These are phyloP conservation scores for Dioctria rufipes DNA, from an alignment of 2,888 invertebrate species.

Conservation along the genomic window DNA sequence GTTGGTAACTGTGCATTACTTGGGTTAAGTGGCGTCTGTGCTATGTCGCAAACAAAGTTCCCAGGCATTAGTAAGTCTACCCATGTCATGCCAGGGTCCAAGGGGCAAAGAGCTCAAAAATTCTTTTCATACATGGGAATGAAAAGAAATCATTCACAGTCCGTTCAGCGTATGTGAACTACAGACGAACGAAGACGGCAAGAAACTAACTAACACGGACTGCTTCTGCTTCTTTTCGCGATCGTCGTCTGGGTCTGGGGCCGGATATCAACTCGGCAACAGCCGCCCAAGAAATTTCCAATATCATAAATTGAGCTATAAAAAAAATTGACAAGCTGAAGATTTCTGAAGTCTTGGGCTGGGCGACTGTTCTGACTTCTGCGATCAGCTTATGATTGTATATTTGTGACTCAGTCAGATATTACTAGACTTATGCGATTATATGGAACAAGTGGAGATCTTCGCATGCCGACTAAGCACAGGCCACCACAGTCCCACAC, in stretches of 20 bases:
- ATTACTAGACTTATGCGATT: neutral
- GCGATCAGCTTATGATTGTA: neutral
- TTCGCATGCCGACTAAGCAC: neutral
- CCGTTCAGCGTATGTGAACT: neutral
- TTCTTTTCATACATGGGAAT: neutral
- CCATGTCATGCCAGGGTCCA: neutral
- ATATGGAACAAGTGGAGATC: neutral
- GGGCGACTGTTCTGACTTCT: neutral
- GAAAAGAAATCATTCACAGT: neutral
- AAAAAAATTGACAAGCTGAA: neutral
- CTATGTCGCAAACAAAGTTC: neutral
- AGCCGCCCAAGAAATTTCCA: neutral
- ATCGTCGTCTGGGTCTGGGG: neutral
- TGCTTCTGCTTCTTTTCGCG: neutral
- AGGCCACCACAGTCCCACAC: neutral
- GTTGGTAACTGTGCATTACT: conserved; percentile 6
- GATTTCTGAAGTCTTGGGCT: neutral
- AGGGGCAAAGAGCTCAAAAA: neutral
- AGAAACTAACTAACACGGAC: neutral
- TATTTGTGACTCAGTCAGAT: neutral
- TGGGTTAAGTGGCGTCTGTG: neutral
- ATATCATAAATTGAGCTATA: neutral
- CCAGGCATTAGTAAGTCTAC: neutral
- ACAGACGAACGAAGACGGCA: neutral
- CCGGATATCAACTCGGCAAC: conserved; percentile 7